Evolutionary conservation across 2,888 invertebrate species (phyloP), one percentile per base, ranked within the genome.

Genomic region (Pachymerium ferrugineum): DNA sequence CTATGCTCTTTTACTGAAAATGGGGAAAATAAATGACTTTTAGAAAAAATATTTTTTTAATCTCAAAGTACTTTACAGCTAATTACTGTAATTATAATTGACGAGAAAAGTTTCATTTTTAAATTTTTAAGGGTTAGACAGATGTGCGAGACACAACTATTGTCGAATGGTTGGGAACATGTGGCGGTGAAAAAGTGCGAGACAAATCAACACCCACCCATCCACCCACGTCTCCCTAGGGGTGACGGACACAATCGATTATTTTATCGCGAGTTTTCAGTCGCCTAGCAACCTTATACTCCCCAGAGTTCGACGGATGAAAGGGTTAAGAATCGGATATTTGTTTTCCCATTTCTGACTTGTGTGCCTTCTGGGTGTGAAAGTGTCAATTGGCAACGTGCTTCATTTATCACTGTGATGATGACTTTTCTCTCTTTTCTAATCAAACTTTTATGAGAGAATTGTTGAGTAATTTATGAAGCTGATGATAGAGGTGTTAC

Each of bases 211-310:
- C 22, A 6, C 28, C 54, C 22, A 22, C 54, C 54, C 54, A 54
- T 28, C 54, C 54, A 25, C 8, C 22, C 54, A 54, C 25, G 25
- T 25, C 54, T 14, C 54, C 8, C 1, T 22, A n/a, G 54, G 25
- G 54, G 22, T 54, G 54, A 54, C 54, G 54, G 54, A 25, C 54
- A 22, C 10, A 54, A 54, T 54, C 54, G 54, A 54, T 54, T 54
- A 54, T 54, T 54, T 54, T 54, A 47, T 25, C 38, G 38, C n/a
- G 38, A 38, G n/a, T 38, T 38, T 38, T 38, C n/a, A 2, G 54
- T 54, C 14, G 54, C 54, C 54, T 54, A 54, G 54, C 54, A 54
- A 54, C 54, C 4, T 16, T 12, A 25, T 12, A 3, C 47, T 54
- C 25, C 28, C 6, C 25, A 54, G 22, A 54, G 10, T 22, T 54